Evolutionary conservation across 2,113 vertebrate genomes (phyloP).

Genomic region (Opisthocomus hoazin): DNA sequence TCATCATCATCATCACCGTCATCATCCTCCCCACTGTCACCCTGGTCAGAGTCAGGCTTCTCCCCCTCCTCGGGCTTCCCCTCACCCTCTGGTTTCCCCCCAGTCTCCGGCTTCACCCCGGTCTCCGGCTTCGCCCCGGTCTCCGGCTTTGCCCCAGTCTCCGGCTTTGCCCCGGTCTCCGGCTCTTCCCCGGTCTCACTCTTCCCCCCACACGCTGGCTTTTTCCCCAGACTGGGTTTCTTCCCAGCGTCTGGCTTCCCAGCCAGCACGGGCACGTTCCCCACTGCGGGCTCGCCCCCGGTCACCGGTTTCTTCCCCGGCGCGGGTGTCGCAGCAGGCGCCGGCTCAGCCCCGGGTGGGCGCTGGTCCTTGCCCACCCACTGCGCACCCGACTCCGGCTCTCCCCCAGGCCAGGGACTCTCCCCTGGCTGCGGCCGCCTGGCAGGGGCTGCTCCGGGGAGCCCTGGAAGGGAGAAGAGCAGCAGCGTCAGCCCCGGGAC

Average conservation of each 20-base stretch:
- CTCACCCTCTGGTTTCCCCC: fast-evolving
- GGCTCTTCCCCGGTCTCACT: fast-evolving
- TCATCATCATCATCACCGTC: fast-evolving
- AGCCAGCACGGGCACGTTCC: background rate
- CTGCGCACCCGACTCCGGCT: background rate
- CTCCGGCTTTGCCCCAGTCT: fast-evolving
- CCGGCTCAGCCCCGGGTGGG: fast-evolving
- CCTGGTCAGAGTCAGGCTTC: background rate
- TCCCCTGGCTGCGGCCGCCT: background rate
- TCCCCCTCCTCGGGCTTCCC: background rate
- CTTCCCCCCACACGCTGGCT: background rate
- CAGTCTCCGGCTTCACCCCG: fast-evolving
- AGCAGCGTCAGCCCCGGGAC: background rate
- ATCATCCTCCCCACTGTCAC: background rate
- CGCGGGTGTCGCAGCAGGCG: background rate
- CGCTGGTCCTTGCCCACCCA: background rate
- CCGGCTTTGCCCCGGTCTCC: background rate
- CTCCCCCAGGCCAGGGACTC: background rate
- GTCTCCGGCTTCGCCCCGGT: fast-evolving
- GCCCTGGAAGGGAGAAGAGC: background rate
- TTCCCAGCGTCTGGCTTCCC: background rate
- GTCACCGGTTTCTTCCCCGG: background rate
- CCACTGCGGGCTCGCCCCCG: fast-evolving
- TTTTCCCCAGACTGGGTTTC: background rate
- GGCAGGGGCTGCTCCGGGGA: background rate